Conservation (phyloP, 2,797 vertebrate genomes). For the Acipenser transmontanus region DNA sequence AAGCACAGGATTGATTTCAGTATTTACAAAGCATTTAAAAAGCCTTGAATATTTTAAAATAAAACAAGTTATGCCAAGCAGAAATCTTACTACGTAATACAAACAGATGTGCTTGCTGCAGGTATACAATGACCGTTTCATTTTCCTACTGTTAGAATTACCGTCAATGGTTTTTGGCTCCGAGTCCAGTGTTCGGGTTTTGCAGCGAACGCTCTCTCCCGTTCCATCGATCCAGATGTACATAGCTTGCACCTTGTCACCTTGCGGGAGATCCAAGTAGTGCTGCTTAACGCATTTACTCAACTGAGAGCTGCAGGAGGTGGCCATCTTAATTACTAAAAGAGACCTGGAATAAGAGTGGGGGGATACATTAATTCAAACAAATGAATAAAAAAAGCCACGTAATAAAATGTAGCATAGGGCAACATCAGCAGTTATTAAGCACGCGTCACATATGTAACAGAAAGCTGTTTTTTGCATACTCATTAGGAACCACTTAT, state of each 20-base stretch:
- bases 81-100: too few relatives aligned
- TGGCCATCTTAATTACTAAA: conserved; percentile 76
- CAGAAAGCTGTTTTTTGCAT: too few relatives aligned
- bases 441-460: too few relatives aligned
- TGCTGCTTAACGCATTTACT: conserved; percentile 89
- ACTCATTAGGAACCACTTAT: too few relatives aligned
- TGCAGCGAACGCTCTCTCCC: conserved; percentile 87
- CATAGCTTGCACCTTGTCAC: conserved; percentile 88
- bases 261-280: conserved; percentile 90
- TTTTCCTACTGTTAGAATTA: conserved; percentile 34
- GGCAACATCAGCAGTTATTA: too few relatives aligned
- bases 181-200: conserved; percentile 84
- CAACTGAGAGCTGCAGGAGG: conserved; percentile 78
- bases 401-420: not conserved
- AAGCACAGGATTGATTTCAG: not conserved
- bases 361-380: conserved; percentile 16
- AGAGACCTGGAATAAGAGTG: conserved; percentile 44
- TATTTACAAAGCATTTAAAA: not conserved
- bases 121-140: too few relatives aligned
- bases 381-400: not conserved
- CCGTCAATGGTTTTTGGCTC: conserved; percentile 90
- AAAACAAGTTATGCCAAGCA: too few relatives aligned
- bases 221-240: conserved; percentile 96
- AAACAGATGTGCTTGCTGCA: too few relatives aligned
- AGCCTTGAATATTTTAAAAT: not conserved